Conservation (phyloP, 1,140 invertebrate genomes). For the Cydia fagiglandana region DNA sequence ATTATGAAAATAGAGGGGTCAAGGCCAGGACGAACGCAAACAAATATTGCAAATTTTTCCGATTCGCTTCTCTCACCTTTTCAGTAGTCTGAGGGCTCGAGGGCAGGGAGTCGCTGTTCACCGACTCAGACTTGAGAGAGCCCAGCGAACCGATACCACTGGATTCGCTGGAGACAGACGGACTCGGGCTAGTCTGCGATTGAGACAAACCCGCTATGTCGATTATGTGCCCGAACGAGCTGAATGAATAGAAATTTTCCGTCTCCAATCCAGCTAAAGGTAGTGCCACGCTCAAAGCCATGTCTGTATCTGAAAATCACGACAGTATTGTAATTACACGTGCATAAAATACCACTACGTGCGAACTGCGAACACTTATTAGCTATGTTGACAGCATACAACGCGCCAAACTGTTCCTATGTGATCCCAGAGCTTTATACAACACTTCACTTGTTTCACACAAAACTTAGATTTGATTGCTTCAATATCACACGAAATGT, state of each 20-base stretch:
- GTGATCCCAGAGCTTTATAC: slow-evolving; percentile 41
- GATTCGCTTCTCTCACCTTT: slow-evolving; percentile 64
- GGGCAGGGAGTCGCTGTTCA: slow-evolving; percentile 74
- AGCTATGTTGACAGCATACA: slow-evolving; percentile 74
- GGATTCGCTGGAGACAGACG: slow-evolving; percentile 77
- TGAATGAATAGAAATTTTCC: slow-evolving; percentile 75
- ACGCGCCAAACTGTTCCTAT: slow-evolving; percentile 68
- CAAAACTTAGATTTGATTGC: slow-evolving; percentile 46
- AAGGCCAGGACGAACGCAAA: slow-evolving; percentile 76
- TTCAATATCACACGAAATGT: slow-evolving; percentile 46
- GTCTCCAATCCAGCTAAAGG: slow-evolving; percentile 74
- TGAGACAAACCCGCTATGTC: slow-evolving; percentile 75
- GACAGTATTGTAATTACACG: slow-evolving; percentile 70
- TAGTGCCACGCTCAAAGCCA: slow-evolving; percentile 78
- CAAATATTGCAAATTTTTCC: slow-evolving; percentile 62
- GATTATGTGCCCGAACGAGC: slow-evolving; percentile 74
- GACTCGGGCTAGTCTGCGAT: slow-evolving; percentile 74
- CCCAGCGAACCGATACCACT: slow-evolving; percentile 77
- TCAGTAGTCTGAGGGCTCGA: slow-evolving; percentile 78
- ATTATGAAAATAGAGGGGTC: slow-evolving; percentile 79
- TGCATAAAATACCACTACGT: slow-evolving; percentile 65
- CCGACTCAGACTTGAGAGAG: slow-evolving; percentile 77
- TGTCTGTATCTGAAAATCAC: slow-evolving; percentile 70
- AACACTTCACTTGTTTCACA: slow-evolving; percentile 48
- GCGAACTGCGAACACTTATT: slow-evolving; percentile 60